Percentiles rank a stretch among this genome's conserved stretches.
Evolutionary conservation across 1,140 invertebrate genomes (phyloP).

Genomic region (Adoxophyes honmai): DNA sequence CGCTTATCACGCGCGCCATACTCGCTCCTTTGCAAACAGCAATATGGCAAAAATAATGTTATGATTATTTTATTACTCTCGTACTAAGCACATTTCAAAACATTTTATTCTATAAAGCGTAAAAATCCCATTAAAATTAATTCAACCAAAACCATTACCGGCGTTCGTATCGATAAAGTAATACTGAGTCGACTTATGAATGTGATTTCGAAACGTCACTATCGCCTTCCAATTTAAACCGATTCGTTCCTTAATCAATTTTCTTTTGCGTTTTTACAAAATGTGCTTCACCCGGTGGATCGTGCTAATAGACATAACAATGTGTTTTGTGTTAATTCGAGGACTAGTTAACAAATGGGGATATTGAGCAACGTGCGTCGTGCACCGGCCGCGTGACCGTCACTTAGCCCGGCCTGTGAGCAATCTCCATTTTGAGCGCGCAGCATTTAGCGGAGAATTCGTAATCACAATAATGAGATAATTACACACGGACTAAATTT

Average conservation of each 20-base stretch:
- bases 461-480: conserved; percentile 76
- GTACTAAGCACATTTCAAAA: conserved; percentile 67
- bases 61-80: conserved; percentile 60
- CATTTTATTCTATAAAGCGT: conserved; percentile 72
- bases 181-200: conserved; percentile 71
- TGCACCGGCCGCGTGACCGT: conserved; percentile 37
- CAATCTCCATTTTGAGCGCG: conserved; percentile 64
- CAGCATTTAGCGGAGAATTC: conserved; percentile 73
- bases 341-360: conserved; percentile 19
- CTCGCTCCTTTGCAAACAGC: background rate
- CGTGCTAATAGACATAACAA: conserved; percentile 51
- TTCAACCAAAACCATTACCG: conserved; percentile 73
- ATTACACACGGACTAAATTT: conserved; percentile 77
- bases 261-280: conserved; percentile 64
- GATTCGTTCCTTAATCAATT: conserved; percentile 76
- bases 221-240: conserved; percentile 76
- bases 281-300: conserved; percentile 49
- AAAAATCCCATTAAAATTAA: conserved; percentile 76
- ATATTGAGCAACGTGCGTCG: background rate
- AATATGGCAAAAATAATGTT: conserved; percentile 15
- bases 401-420: conserved; percentile 22
- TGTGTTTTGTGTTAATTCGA: conserved; percentile 50
- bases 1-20: conserved; percentile 21
- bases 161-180: conserved; percentile 72
- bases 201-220: conserved; percentile 75